A percentile compares a stretch with the other conserved stretches of the same genome.
phyloP scores from a whole-genome alignment of 2,797 vertebrate genomes.

The Periophthalmus magnuspinnatus region DNA sequence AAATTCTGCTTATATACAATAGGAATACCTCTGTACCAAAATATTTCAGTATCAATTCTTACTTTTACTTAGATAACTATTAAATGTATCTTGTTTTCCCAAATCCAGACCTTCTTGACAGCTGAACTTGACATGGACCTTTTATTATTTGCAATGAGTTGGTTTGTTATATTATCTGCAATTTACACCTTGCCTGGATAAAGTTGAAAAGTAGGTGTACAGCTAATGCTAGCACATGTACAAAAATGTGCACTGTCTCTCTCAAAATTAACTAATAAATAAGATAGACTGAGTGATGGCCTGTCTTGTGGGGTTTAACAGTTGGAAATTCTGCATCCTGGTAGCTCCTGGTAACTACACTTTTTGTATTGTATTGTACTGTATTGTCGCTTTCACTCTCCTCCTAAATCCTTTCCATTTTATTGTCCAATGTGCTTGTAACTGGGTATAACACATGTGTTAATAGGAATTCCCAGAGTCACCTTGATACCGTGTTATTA shows the following conservation, averaged over 20 bases:
- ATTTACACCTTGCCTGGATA: too few relatives aligned
- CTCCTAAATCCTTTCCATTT: not conserved
- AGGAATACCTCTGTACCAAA: too few relatives aligned
- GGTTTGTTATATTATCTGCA: too few relatives aligned
- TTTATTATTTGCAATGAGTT: not conserved
- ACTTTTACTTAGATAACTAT: not conserved
- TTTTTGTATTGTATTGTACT: not conserved
- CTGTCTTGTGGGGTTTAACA: not conserved
- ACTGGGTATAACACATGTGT: not conserved
- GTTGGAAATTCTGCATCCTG: too few relatives aligned
- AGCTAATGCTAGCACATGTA: too few relatives aligned
- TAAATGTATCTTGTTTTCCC: too few relatives aligned
- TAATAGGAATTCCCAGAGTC: slow-evolving; percentile 26
- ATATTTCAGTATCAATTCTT: not conserved
- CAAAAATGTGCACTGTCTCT: too few relatives aligned
- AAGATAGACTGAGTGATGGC: not conserved
- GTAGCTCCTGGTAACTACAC: not conserved
- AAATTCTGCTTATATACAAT: too few relatives aligned
- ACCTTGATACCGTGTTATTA: slow-evolving; percentile 20
- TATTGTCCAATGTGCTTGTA: not conserved
- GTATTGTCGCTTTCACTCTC: slow-evolving; percentile 15
- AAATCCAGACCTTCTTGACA: not conserved
- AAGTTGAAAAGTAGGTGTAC: too few relatives aligned
- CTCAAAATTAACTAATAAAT: too few relatives aligned
- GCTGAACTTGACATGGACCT: not conserved